Evolutionary conservation across 1,140 invertebrate genomes (phyloP).

Genomic region (Saccostrea echinata): DNA sequence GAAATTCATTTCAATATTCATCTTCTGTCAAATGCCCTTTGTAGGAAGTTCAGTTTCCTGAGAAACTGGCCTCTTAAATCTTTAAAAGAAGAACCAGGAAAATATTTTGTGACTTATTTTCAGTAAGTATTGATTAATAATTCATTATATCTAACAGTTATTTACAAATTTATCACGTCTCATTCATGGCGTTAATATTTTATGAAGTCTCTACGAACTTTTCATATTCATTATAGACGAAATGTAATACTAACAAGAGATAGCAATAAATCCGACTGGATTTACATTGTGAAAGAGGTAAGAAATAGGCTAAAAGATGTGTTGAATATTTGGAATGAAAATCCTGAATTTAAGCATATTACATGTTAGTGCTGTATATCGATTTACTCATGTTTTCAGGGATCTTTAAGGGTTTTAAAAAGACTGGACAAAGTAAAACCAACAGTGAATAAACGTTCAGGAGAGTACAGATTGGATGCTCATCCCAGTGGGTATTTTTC

Average conservation of each 20-base stretch:
- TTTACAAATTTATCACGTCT: not conserved
- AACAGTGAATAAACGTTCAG: not conserved
- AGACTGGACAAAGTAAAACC: constrained; percentile 23
- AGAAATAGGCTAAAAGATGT: not conserved
- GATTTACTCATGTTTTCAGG: not conserved
- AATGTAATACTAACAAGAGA: constrained; percentile 1
- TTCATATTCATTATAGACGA: not conserved
- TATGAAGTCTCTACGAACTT: not conserved
- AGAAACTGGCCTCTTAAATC: constrained; percentile 13
- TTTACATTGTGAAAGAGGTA: constrained; percentile 17
- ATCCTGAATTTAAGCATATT: too few species aligned
- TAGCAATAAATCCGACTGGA: constrained; percentile 12
- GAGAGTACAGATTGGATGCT: not conserved
- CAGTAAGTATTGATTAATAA: constrained; percentile 29
- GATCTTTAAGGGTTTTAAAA: constrained; percentile 15
- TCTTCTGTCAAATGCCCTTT: not conserved
- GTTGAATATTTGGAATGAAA: too few species aligned
- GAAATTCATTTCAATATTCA: too few species aligned
- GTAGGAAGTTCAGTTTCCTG: constrained; percentile 11
- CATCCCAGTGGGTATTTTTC: constrained; percentile 18
- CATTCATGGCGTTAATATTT: not conserved
- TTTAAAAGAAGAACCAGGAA: constrained; percentile 39
- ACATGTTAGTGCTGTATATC: not conserved
- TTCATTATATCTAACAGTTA: not conserved
- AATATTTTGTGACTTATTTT: constrained; percentile 38